These are phyloP conservation scores for Rhyacichthys aspro DNA, from an alignment of 2,797 vertebrate species.

Conservation along the genomic window DNA sequence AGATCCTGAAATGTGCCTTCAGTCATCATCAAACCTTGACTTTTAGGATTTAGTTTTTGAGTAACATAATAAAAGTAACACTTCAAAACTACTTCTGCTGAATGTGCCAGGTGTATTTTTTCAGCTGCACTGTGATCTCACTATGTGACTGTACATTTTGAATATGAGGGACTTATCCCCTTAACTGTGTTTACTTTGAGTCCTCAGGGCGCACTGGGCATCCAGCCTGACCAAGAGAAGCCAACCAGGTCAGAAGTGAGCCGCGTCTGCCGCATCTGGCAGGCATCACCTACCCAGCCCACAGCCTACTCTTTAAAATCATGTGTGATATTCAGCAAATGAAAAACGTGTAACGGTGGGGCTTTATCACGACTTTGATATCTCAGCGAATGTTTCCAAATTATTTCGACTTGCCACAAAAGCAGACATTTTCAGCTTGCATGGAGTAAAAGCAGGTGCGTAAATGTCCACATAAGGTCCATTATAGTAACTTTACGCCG, in stretches of 20 bases:
- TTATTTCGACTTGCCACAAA: no score
- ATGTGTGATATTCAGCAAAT: neutral
- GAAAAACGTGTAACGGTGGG: no score
- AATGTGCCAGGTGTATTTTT: constrained; percentile 2
- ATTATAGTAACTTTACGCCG: neutral
- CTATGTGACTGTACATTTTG: constrained; percentile 20
- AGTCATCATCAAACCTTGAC: neutral
- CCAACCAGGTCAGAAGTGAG: constrained; percentile 58
- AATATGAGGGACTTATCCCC: constrained; percentile 45
- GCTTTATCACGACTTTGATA: no score
- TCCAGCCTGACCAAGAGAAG: constrained; percentile 32
- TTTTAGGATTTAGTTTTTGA: neutral
- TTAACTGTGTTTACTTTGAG: constrained; percentile 56
- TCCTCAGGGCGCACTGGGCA: constrained; percentile 42
- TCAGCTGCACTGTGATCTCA: constrained; percentile 20
- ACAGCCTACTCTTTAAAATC: neutral
- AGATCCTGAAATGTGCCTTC: neutral
- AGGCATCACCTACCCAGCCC: neutral
- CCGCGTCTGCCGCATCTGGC: constrained; percentile 27
- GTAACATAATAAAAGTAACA: neutral
- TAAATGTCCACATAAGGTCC: no score
- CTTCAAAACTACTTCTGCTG: neutral
- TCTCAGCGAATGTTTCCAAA: no score
- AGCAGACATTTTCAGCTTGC: no score
- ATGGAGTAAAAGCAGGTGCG: no score